phyloP scores from a whole-genome alignment of 1,140 invertebrate species.

The Galleria mellonella region DNA sequence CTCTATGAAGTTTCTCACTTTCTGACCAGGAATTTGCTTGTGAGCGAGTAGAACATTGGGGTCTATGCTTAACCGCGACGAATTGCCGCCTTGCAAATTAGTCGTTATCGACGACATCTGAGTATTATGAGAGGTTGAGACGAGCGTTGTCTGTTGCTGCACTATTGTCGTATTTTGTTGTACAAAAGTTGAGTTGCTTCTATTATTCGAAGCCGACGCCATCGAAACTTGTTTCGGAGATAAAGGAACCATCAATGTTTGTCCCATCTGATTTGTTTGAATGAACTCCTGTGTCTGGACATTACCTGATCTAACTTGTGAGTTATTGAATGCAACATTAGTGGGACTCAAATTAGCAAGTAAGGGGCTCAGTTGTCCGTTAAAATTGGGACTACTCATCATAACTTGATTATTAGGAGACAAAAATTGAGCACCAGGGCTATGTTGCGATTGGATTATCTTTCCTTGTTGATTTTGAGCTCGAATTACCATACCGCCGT shows the following conservation, averaged over 20 bases:
- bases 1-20: slow-evolving; percentile 27
- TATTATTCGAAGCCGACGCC: slow-evolving; percentile 75
- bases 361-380: slow-evolving; percentile 86
- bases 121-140: slow-evolving; percentile 80
- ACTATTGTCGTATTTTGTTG: slow-evolving; percentile 83
- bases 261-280: slow-evolving; percentile 81
- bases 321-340: slow-evolving; percentile 79
- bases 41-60: slow-evolving; percentile 41
- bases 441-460: slow-evolving; percentile 81
- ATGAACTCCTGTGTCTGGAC: slow-evolving; percentile 82
- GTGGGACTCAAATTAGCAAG: slow-evolving; percentile 83
- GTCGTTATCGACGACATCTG: slow-evolving; percentile 37
- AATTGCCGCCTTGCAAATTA: slow-evolving; percentile 33
- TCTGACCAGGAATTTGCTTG: slow-evolving; percentile 22
- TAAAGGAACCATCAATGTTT: slow-evolving; percentile 85
- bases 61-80: slow-evolving; percentile 72
- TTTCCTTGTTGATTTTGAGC: slow-evolving; percentile 83
- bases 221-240: slow-evolving; percentile 78
- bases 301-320: slow-evolving; percentile 74
- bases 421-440: slow-evolving; percentile 81
- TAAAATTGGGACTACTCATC: slow-evolving; percentile 83
- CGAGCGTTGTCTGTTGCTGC: slow-evolving; percentile 78
- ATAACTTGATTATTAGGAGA: slow-evolving; percentile 84
- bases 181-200: slow-evolving; percentile 83
- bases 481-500: slow-evolving; percentile 85